phyloP scores from a whole-genome alignment of 2,113 vertebrate genomes.

The Mirza zaza region DNA sequence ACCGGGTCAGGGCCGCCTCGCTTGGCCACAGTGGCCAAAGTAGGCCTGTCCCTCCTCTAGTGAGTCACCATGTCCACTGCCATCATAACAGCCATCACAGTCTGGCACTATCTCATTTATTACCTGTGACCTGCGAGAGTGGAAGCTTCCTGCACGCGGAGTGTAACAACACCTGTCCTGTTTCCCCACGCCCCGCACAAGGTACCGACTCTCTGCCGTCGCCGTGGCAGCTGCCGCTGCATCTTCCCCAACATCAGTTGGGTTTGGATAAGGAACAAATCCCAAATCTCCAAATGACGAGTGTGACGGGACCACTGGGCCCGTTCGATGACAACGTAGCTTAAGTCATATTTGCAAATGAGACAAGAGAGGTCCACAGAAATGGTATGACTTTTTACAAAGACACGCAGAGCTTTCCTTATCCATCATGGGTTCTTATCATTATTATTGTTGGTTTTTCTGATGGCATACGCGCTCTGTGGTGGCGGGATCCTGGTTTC shows the following conservation, averaged over 20 bases:
- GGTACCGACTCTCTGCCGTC: background rate
- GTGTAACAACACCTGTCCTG: rapidly evolving
- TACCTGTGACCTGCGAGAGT: rapidly evolving
- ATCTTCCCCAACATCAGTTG: background rate
- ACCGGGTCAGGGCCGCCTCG: background rate
- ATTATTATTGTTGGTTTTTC: background rate
- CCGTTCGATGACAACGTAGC: rapidly evolving
- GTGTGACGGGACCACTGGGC: rapidly evolving
- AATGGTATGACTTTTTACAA: too few relatives aligned
- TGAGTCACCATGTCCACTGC: too few relatives aligned
- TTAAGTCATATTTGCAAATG: background rate
- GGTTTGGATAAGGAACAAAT: background rate
- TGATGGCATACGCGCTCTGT: rapidly evolving
- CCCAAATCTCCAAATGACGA: background rate
- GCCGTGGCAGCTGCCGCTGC: rapidly evolving
- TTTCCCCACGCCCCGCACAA: rapidly evolving
- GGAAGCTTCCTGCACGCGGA: background rate
- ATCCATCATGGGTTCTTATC: too few relatives aligned
- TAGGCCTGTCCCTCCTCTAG: background rate
- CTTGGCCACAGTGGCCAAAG: background rate
- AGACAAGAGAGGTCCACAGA: background rate
- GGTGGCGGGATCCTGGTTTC: too few relatives aligned
- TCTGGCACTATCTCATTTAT: rapidly evolving
- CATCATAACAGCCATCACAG: too few relatives aligned
- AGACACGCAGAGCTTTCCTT: too few relatives aligned